These are phyloP conservation scores for Coptotermes formosanus DNA, from an alignment of 1,140 invertebrate genomes.

Conservation along the genomic window DNA sequence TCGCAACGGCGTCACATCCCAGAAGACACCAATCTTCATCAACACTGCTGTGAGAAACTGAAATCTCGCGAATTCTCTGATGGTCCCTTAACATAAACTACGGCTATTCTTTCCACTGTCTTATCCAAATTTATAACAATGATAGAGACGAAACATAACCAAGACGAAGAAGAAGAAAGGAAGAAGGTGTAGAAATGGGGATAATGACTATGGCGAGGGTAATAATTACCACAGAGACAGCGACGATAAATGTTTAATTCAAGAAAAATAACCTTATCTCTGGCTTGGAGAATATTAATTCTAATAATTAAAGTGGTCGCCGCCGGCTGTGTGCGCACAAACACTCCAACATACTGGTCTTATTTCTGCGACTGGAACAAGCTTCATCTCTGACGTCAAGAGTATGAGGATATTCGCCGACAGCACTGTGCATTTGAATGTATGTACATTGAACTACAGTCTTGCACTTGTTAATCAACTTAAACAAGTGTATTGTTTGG, in stretches of 20 bases:
- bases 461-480: background rate
- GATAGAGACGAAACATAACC: too few species aligned
- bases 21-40: too few species aligned
- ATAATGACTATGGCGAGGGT: too few species aligned
- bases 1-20: too few species aligned
- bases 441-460: background rate
- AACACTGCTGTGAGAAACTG: too few species aligned
- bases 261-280: background rate
- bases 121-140: too few species aligned
- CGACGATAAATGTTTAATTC: background rate
- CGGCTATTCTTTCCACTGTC: too few species aligned
- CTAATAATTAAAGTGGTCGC: background rate
- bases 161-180: too few species aligned
- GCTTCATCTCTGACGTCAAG: background rate
- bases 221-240: background rate
- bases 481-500: background rate
- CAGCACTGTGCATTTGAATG: background rate
- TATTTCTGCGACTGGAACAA: background rate
- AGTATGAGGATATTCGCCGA: background rate
- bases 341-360: background rate
- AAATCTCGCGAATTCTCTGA: too few species aligned
- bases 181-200: too few species aligned
- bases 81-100: too few species aligned
- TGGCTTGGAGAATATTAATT: background rate
- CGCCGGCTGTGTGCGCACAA: background rate